These are phyloP conservation scores for Eriocheir sinensis DNA, from an alignment of 1,140 invertebrate species.

Conservation along the genomic window DNA sequence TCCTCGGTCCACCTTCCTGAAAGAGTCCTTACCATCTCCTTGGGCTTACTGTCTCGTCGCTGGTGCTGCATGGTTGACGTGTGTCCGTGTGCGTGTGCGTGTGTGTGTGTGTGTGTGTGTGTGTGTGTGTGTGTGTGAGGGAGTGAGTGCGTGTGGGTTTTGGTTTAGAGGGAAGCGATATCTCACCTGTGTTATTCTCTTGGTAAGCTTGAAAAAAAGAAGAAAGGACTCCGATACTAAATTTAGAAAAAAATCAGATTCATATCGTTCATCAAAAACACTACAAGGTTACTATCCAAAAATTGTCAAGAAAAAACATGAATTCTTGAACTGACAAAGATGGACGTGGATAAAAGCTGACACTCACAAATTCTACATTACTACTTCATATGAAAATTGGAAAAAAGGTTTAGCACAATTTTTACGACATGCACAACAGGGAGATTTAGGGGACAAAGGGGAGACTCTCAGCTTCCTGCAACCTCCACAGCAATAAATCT, in stretches of 20 bases:
- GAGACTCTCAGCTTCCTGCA: background rate
- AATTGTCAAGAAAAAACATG: background rate
- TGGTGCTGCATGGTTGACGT: background rate
- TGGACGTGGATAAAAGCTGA: background rate
- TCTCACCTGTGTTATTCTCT: conserved; percentile 70
- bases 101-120: background rate
- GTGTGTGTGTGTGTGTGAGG: background rate
- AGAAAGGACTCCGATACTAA: conserved; percentile 62
- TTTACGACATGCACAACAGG: background rate
- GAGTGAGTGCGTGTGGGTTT: background rate
- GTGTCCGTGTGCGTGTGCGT: background rate
- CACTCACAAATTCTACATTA: conserved; percentile 10
- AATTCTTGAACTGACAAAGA: background rate
- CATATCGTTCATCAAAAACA: conserved; percentile 50
- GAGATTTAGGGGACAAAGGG: background rate
- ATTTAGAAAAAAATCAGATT: conserved; percentile 59
- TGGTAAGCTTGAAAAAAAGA: conserved; percentile 72
- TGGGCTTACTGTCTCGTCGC: background rate
- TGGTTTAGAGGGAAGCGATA: background rate
- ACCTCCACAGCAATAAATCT: background rate
- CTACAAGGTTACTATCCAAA: background rate
- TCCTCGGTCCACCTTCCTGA: no score
- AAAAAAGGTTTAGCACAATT: no score
- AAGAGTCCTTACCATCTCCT: background rate
- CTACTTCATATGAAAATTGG: background rate